Evolutionary conservation across 1,140 invertebrate genomes (phyloP).

Genomic region (Alviniconcha marisindica): DNA sequence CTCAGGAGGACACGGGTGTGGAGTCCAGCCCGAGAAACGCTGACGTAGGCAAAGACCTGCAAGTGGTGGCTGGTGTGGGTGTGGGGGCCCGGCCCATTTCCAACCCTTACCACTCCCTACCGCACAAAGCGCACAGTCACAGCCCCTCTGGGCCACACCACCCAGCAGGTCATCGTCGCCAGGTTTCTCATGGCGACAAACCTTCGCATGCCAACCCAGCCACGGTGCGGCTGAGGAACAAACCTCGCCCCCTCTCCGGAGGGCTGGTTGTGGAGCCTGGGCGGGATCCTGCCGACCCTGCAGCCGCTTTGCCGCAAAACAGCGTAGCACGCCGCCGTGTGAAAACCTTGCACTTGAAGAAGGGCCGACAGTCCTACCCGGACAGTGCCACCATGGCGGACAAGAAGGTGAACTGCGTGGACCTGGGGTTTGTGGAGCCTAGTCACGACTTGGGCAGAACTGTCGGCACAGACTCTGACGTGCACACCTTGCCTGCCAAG

Average conservation of each 20-base stretch:
- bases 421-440: slow-evolving; percentile 34
- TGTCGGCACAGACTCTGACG: neutral
- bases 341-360: slow-evolving; percentile 30
- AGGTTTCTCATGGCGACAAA: neutral
- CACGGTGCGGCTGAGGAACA: neutral
- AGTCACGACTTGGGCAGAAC: neutral
- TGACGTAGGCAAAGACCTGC: neutral
- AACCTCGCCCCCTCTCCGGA: slow-evolving; percentile 22
- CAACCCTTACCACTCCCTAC: slow-evolving; percentile 8
- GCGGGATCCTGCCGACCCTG: neutral
- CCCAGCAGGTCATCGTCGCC: neutral
- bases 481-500: neutral
- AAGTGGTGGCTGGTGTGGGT: neutral
- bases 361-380: slow-evolving; percentile 38
- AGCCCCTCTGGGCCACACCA: neutral
- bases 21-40: neutral
- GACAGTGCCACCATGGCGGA: neutral
- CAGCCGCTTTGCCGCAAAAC: neutral
- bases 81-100: neutral
- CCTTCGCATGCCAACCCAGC: neutral
- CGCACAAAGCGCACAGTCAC: slow-evolving; percentile 1
- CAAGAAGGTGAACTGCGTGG: slow-evolving; percentile 5
- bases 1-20: neutral
- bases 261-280: slow-evolving; percentile 24
- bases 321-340: slow-evolving; percentile 10